These are phyloP conservation scores for Pinctada fucata DNA, from an alignment of 2,888 invertebrate species.

Conservation along the genomic window DNA sequence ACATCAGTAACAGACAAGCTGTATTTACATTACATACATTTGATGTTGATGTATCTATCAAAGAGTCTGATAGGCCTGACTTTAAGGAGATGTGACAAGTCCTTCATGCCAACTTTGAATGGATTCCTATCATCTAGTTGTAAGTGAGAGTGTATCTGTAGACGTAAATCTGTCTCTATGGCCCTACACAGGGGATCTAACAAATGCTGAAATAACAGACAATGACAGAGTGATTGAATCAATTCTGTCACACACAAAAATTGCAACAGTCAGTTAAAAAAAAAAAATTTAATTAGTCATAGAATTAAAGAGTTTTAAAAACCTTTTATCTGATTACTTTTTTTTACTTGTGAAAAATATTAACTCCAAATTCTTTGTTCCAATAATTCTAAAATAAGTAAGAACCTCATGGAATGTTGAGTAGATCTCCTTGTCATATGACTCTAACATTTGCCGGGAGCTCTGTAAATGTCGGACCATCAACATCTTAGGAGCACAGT, in stretches of 20 bases:
- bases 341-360: no score
- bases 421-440: slow-evolving; percentile 72
- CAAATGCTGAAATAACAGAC: slow-evolving; percentile 65
- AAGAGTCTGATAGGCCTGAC: slow-evolving; percentile 80
- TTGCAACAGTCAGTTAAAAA: no score
- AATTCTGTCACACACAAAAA: no score
- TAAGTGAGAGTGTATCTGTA: slow-evolving; percentile 94
- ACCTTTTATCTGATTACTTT: no score
- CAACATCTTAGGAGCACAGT: slow-evolving; percentile 76
- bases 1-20: no score
- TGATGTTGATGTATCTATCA: slow-evolving; percentile 82
- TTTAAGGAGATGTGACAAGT: slow-evolving; percentile 81
- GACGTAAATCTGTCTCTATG: slow-evolving; percentile 93
- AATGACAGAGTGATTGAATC: not conserved
- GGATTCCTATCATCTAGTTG: slow-evolving; percentile 84
- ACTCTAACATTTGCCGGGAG: slow-evolving; percentile 66
- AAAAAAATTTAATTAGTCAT: no score
- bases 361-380: no score
- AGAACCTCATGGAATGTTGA: slow-evolving; percentile 71
- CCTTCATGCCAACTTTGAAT: slow-evolving; percentile 83
- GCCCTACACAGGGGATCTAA: slow-evolving; percentile 86
- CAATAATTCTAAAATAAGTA: no score
- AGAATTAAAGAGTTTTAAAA: no score
- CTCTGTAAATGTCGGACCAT: slow-evolving; percentile 71
- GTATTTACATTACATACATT: slow-evolving; percentile 77